phyloP scores from a whole-genome alignment of 1,140 invertebrate genomes.

The Drosophila sulfurigaster region DNA sequence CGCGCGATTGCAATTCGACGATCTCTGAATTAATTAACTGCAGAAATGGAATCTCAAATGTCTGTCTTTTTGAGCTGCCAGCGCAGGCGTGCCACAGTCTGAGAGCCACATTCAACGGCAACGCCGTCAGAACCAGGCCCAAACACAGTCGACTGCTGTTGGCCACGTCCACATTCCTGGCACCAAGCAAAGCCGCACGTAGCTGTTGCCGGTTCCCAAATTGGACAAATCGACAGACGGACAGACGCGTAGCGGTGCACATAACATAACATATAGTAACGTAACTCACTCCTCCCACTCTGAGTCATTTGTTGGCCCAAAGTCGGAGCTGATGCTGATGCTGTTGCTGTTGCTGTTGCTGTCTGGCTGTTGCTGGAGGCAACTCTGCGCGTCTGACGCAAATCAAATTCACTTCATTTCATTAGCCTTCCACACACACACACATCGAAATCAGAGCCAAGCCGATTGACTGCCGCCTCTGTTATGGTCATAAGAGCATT shows the following conservation, averaged over 20 bases:
- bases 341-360: not conserved
- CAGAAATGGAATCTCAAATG: constrained; percentile 46
- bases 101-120: constrained; percentile 6
- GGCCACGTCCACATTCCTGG: constrained; percentile 53
- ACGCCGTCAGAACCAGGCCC: constrained; percentile 6
- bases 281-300: not conserved
- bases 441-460: not conserved
- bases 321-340: not conserved
- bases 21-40: constrained; percentile 55
- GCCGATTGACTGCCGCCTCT: constrained; percentile 28
- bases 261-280: constrained; percentile 6
- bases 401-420: constrained; percentile 52
- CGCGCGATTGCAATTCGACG: constrained; percentile 31
- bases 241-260: constrained; percentile 12
- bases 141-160: constrained; percentile 3
- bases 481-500: constrained; percentile 40
- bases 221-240: constrained; percentile 12
- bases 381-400: constrained; percentile 24
- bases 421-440: constrained; percentile 40
- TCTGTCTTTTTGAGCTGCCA: constrained; percentile 25
- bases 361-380: not conserved
- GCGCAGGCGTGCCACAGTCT: constrained; percentile 37
- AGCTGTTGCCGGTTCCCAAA: constrained; percentile 27
- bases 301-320: constrained; percentile 9
- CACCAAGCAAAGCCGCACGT: constrained; percentile 31